Percentiles rank a stretch among this genome's conserved stretches.
Evolutionary conservation across 2,797 vertebrate species (phyloP).

Genomic region (Lithobates sylvaticus): DNA sequence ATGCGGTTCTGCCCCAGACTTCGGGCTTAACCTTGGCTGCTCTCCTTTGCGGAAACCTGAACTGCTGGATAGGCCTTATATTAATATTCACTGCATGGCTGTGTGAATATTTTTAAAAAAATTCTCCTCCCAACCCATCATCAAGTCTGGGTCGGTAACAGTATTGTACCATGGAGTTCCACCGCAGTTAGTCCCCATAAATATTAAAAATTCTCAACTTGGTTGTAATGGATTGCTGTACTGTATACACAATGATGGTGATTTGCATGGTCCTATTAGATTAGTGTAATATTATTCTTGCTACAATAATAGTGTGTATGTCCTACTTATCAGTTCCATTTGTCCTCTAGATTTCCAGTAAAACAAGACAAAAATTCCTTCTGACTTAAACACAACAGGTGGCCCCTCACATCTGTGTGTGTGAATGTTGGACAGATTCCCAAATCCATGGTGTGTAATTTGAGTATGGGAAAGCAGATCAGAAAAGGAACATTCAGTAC

Average conservation of each 20-base stretch:
- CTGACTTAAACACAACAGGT: conserved; percentile 12
- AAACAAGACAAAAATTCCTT: neutral
- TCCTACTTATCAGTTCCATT: neutral
- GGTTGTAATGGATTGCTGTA: neutral
- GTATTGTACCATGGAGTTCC: too few species aligned
- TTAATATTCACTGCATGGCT: too few species aligned
- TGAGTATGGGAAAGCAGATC: neutral
- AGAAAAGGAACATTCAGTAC: neutral
- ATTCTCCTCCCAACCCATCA: too few species aligned
- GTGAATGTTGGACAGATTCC: conserved; percentile 39
- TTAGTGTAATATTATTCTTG: neutral
- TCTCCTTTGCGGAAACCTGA: too few species aligned
- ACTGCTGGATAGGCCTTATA: too few species aligned
- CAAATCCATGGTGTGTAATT: conserved; percentile 8
- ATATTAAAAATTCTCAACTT: too few species aligned
- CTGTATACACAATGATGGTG: neutral
- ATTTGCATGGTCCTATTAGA: neutral
- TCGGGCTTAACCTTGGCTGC: too few species aligned
- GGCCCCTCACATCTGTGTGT: conserved; percentile 15
- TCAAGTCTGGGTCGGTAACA: too few species aligned
- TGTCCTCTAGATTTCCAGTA: neutral
- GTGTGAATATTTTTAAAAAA: too few species aligned
- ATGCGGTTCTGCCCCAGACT: too few species aligned
- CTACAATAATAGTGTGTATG: neutral
- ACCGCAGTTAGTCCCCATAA: too few species aligned